phyloP scores from a whole-genome alignment of 2,888 invertebrate species.

The Habrosyne pyritoides region DNA sequence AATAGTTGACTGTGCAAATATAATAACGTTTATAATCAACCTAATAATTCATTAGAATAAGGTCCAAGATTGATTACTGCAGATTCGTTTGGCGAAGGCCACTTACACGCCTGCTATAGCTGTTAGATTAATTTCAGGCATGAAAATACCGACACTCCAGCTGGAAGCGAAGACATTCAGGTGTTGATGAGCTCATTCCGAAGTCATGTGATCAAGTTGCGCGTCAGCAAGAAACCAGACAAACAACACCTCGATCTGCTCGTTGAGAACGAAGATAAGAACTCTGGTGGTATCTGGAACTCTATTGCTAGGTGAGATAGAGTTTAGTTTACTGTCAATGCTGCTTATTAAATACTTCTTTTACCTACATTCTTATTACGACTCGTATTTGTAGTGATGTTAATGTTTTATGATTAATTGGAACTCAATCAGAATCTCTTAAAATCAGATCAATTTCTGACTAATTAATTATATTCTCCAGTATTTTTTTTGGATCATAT shows the following conservation, averaged over 20 bases:
- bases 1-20: too few relatives aligned
- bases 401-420: background rate
- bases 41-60: too few relatives aligned
- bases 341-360: too few relatives aligned
- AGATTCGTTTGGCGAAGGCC: too few relatives aligned
- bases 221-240: slow-evolving; percentile 95
- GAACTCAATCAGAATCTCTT: too few relatives aligned
- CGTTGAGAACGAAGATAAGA: slow-evolving; percentile 89
- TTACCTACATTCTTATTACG: too few relatives aligned
- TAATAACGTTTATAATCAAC: too few relatives aligned
- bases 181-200: slow-evolving; percentile 92
- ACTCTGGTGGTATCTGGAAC: slow-evolving; percentile 92
- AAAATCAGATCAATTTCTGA: too few relatives aligned
- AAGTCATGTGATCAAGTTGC: slow-evolving; percentile 95
- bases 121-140: slow-evolving; percentile 76
- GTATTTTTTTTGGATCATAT: too few relatives aligned
- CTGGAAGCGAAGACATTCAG: slow-evolving; percentile 88
- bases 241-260: slow-evolving; percentile 94
- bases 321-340: background rate
- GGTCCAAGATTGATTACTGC: too few relatives aligned
- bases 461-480: background rate
- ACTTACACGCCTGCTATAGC: too few relatives aligned
- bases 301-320: slow-evolving; percentile 92
- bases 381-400: too few relatives aligned
- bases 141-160: slow-evolving; percentile 89